These are phyloP conservation scores for Conomelus anceps DNA, from an alignment of 2,888 invertebrate genomes.

Conservation along the genomic window DNA sequence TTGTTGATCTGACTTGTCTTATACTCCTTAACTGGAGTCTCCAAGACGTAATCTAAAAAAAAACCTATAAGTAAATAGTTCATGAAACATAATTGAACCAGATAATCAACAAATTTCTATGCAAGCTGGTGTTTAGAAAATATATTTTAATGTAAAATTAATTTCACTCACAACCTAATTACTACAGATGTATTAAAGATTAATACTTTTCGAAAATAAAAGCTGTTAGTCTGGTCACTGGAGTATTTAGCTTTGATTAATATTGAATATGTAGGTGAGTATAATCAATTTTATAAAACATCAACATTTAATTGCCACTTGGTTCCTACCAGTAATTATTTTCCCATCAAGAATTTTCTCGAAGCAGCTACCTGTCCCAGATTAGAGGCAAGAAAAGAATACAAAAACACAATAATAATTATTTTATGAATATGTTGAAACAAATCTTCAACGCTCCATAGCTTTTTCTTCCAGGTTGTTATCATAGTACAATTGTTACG, in stretches of 20 bases:
- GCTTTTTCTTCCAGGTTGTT: too few relatives aligned
- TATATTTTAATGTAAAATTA: background rate
- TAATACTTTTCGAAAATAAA: background rate
- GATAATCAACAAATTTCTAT: background rate
- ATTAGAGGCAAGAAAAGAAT: too few relatives aligned
- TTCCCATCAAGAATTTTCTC: background rate
- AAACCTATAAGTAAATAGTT: background rate
- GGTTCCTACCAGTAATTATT: background rate
- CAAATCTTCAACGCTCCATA: too few relatives aligned
- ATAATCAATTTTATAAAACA: background rate
- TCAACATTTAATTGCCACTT: background rate
- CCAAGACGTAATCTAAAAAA: too few relatives aligned
- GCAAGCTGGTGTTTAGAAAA: background rate
- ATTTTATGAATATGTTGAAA: too few relatives aligned
- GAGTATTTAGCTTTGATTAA: background rate
- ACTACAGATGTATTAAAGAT: background rate
- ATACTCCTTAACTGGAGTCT: too few relatives aligned
- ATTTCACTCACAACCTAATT: background rate
- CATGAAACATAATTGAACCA: background rate
- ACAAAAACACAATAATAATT: too few relatives aligned
- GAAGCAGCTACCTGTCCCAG: too few relatives aligned
- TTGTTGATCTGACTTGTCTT: too few relatives aligned
- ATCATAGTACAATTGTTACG: background rate
- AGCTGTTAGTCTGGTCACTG: background rate
- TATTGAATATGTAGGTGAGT: background rate